Conservation (phyloP, 2,113 vertebrate genomes). For the Strix aluco region DNA sequence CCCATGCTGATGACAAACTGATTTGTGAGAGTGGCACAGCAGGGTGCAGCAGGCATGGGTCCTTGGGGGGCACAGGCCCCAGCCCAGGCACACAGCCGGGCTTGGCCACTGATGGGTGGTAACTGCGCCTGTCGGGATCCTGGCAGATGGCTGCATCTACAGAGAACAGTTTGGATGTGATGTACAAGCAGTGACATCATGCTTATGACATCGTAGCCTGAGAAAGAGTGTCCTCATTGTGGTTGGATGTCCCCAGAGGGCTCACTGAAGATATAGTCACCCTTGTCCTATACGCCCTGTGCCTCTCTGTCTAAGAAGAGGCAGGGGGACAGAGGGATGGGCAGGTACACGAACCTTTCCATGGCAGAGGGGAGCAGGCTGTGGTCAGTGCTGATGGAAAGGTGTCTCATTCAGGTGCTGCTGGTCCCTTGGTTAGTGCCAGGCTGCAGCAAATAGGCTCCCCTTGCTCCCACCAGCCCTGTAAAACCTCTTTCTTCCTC, state of each 20-base stretch:
- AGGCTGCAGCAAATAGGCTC: neutral
- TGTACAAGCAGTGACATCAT: neutral
- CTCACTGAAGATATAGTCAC: neutral
- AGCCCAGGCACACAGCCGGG: accelerated
- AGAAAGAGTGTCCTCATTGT: neutral
- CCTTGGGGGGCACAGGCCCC: neutral
- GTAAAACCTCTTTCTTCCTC: neutral
- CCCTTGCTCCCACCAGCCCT: neutral
- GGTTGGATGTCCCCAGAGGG: neutral
- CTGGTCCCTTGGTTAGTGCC: neutral
- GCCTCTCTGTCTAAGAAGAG: neutral
- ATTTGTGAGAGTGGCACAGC: accelerated
- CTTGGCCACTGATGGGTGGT: accelerated
- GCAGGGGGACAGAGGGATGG: neutral
- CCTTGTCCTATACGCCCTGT: neutral
- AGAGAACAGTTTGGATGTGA: neutral
- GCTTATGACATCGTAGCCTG: neutral
- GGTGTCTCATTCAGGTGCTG: neutral
- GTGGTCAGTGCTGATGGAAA: neutral
- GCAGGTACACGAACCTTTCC: neutral
- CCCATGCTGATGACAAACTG: accelerated
- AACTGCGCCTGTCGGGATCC: neutral
- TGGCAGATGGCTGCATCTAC: neutral
- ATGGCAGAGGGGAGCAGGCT: neutral
- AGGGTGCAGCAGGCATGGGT: neutral